Percentiles rank a stretch among this genome's conserved stretches.
Evolutionary conservation across 2,797 vertebrate species (phyloP).

Genomic region (Sorex maritimensis): DNA sequence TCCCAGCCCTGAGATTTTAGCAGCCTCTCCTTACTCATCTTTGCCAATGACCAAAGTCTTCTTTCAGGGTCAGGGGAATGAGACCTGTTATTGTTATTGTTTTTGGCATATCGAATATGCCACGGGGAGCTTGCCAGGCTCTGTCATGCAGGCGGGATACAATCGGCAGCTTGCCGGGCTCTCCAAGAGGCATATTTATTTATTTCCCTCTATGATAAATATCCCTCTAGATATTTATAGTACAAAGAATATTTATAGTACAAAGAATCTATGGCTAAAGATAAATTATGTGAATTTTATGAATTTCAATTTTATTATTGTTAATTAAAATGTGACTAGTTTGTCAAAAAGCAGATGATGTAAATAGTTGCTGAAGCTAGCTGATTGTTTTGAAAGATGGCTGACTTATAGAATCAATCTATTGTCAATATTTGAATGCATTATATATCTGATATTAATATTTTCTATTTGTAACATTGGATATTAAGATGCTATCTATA

Average conservation of each 20-base stretch:
- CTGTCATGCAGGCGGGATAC: no score
- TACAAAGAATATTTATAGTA: background rate
- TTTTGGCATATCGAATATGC: no score
- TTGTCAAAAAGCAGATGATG: conserved; percentile 3
- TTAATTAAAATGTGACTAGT: background rate
- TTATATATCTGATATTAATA: background rate
- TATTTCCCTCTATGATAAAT: no score
- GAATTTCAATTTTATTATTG: background rate
- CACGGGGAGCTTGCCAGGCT: no score
- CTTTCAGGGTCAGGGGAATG: no score
- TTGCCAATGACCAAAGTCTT: no score
- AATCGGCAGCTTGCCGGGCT: no score
- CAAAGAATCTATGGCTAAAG: background rate
- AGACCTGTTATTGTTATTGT: no score
- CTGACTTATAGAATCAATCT: background rate
- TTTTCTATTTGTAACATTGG: conserved; percentile 43
- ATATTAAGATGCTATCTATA: conserved; percentile 1
- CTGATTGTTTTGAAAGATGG: background rate
- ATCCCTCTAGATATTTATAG: background rate
- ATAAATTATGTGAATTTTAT: conserved; percentile 10
- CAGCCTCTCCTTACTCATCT: no score
- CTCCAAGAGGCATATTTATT: no score
- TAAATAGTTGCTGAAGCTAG: background rate
- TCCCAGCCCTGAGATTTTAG: no score
- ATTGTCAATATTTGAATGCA: conserved; percentile 10